Conservation (phyloP, 2,113 vertebrate species). For the Grammomys surdaster region DNA sequence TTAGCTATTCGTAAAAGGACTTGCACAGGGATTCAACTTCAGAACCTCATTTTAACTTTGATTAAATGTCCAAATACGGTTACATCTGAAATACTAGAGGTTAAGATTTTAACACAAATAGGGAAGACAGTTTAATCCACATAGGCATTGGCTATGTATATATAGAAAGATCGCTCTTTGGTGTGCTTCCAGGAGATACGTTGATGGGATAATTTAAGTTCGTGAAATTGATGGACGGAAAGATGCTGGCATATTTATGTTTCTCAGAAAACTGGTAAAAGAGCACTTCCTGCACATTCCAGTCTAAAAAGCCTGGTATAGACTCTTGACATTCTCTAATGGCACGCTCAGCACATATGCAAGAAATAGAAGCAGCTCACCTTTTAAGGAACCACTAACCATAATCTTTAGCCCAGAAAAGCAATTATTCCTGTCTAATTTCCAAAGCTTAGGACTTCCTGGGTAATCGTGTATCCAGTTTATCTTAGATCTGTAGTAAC, state of each 20-base stretch:
- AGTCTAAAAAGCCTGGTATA: neutral
- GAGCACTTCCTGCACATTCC: neutral
- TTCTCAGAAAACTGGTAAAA: neutral
- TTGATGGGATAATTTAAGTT: neutral
- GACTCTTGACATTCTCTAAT: neutral
- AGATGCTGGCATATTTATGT: neutral
- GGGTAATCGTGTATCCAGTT: neutral
- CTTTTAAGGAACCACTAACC: neutral
- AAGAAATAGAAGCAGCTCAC: neutral
- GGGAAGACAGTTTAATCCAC: neutral
- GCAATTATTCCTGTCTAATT: neutral
- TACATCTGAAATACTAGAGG: neutral
- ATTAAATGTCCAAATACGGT: neutral
- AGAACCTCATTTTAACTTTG: neutral
- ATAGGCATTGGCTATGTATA: neutral
- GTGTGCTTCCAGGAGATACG: neutral
- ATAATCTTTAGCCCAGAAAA: neutral
- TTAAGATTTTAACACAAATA: neutral
- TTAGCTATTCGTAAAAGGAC: neutral
- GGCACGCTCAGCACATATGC: neutral
- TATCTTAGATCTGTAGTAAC: neutral
- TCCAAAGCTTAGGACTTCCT: neutral
- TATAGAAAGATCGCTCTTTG: neutral
- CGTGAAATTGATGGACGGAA: neutral
- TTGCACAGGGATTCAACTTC: neutral